Evolutionary conservation across 2,113 vertebrate species (phyloP).

Genomic region (Peromyscus maniculatus): DNA sequence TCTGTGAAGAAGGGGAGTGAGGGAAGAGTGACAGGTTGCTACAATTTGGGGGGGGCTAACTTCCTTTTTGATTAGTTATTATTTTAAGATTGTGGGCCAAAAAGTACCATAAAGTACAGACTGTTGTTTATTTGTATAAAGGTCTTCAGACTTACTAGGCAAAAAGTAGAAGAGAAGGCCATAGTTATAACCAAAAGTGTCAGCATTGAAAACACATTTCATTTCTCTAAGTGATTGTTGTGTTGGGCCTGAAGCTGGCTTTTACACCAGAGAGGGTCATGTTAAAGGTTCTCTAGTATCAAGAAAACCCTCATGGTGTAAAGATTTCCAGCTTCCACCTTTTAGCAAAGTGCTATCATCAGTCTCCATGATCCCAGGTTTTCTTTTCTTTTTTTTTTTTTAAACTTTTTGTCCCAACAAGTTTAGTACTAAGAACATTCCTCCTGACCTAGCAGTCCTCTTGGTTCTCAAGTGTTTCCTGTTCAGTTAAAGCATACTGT

Average conservation of each 20-base stretch:
- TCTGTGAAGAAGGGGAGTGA: background rate
- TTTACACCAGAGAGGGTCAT: background rate
- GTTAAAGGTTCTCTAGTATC: background rate
- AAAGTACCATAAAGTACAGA: constrained; percentile 1
- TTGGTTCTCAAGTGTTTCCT: background rate
- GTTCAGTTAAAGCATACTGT: background rate
- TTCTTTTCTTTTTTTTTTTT: background rate
- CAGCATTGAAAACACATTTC: constrained; percentile 36
- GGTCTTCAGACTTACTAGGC: background rate
- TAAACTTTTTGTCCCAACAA: background rate
- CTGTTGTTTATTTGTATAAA: background rate
- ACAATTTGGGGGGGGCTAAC: background rate
- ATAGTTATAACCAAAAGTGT: background rate
- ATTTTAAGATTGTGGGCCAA: background rate
- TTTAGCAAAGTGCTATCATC: background rate
- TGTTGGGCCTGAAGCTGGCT: background rate
- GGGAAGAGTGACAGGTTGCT: background rate
- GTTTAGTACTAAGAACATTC: background rate
- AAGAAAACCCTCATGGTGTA: background rate
- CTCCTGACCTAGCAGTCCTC: background rate
- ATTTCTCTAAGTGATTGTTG: background rate
- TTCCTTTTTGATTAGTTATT: constrained; percentile 43
- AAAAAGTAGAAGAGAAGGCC: constrained; percentile 19
- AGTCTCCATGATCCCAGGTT: background rate
- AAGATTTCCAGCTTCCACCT: background rate